phyloP scores from a whole-genome alignment of 2,888 invertebrate genomes.

The Muschampia staudingeri region DNA sequence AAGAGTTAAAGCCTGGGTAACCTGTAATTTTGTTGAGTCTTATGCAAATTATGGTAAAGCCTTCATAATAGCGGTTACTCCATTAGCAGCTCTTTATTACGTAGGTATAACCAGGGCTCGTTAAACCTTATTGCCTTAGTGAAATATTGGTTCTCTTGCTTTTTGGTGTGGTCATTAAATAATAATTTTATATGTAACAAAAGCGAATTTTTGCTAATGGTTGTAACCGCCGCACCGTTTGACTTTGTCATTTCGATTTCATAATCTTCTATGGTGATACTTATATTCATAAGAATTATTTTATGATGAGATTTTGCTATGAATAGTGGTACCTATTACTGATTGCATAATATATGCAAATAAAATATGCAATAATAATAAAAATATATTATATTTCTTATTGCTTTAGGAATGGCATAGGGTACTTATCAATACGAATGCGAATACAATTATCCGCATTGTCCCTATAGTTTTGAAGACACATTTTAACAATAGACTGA shows the following conservation, averaged over 20 bases:
- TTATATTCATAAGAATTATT: no score
- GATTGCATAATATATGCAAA: background rate
- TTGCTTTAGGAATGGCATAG: no score
- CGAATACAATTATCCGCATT: no score
- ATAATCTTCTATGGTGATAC: no score
- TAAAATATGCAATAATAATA: no score
- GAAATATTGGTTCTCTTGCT: conserved; percentile 56
- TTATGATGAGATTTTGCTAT: no score
- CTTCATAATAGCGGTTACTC: conserved; percentile 24
- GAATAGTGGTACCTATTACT: no score
- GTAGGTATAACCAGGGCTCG: conserved; percentile 57
- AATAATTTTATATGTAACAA: conserved; percentile 42
- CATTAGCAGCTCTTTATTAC: conserved; percentile 50
- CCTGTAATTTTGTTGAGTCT: conserved; percentile 1
- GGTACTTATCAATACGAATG: no score
- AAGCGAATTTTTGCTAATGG: background rate
- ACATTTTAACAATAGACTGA: conserved; percentile 6
- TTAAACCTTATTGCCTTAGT: conserved; percentile 61
- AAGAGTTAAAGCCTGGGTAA: background rate
- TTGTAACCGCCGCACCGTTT: background rate
- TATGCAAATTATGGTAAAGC: conserved; percentile 21
- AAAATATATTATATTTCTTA: no score
- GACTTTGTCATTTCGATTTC: background rate
- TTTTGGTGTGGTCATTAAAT: conserved; percentile 65
- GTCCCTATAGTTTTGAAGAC: background rate